Evolutionary conservation across 2,797 vertebrate species (phyloP), one percentile per base, ranked within the genome.

Genomic region (Acridotheres tristis): DNA sequence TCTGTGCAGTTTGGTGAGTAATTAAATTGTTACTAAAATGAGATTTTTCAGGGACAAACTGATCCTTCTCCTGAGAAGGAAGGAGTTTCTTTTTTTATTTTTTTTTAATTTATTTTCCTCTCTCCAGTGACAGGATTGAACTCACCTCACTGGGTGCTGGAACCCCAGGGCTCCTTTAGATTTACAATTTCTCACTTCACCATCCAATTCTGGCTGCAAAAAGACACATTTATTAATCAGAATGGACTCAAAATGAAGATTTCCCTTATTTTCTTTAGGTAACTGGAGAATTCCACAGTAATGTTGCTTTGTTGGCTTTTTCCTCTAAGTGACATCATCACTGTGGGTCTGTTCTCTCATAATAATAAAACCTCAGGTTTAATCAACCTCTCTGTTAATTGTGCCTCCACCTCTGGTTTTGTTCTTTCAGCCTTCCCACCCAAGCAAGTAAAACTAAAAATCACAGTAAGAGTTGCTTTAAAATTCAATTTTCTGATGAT

Each of bases 81-180:
- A 29, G 22, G 23, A 40, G 19, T 54, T 58, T 54, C 22, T n/a
- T 47, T 63, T 13, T 22, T 17, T 32, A 54, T 42, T n/a, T 47
- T 63, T 13, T 17, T 32, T 71, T 42, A 36, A 40, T 38, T 32
- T 22, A 23, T 90, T 90, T 78, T 67, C 19, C 62, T 75, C 3
- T 59, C 40, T 22, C 14, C 59, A 51, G 5, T 45, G 32, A 26
- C 38, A 69, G 51, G 30, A 51, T 27, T 81, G 51, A 69, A 97
- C 97, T 96, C 96, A 98, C 98, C 98, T 98, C 53, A 98, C 98
- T 63, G 98, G 98, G 63, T 98, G 98, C 47, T 98, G 98, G 94
- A 98, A 98, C 4, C 97, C 98, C 42, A 98, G 96, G 43, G 96
- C 97, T 69, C 95, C 97, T 88, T 95, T 97, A 10, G 94, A 80